Percentiles rank a stretch among this genome's conserved stretches.
These are phyloP conservation scores for Palythoa grandis DNA, from an alignment of 92 coral and sea anemone genomes.

Conservation along the genomic window DNA sequence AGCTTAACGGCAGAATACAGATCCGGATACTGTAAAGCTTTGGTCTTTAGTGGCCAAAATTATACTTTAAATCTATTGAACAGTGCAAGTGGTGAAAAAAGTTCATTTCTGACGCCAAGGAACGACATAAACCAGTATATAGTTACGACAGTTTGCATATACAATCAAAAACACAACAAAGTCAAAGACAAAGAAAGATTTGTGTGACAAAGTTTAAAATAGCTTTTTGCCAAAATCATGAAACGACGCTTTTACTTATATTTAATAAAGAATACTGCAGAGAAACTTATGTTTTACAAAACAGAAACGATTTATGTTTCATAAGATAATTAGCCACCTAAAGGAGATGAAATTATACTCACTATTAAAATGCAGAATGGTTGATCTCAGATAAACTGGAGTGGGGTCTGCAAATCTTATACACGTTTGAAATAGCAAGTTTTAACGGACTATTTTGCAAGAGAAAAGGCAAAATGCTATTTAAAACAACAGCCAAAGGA, in stretches of 20 bases:
- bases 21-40: not conserved
- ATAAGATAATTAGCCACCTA: not conserved
- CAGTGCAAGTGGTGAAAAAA: not conserved
- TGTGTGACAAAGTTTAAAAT: not conserved
- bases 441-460: not conserved
- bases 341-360: not conserved
- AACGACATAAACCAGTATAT: not conserved
- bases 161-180: not conserved
- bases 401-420: not conserved
- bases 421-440: not conserved
- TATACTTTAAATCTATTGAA: not conserved
- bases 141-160: not conserved
- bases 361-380: not conserved
- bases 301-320: not conserved
- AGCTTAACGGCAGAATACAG: not conserved
- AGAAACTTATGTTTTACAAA: not conserved
- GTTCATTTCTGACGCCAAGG: not conserved
- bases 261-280: not conserved
- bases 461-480: not conserved
- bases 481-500: constrained; percentile 1
- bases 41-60: not conserved
- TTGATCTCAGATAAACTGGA: not conserved
- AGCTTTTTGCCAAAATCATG: not conserved
- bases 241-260: not conserved
- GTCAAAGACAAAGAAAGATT: constrained; percentile 1